These are phyloP conservation scores for Notiomystis cincta DNA, from an alignment of 2,113 vertebrate species.

Conservation along the genomic window DNA sequence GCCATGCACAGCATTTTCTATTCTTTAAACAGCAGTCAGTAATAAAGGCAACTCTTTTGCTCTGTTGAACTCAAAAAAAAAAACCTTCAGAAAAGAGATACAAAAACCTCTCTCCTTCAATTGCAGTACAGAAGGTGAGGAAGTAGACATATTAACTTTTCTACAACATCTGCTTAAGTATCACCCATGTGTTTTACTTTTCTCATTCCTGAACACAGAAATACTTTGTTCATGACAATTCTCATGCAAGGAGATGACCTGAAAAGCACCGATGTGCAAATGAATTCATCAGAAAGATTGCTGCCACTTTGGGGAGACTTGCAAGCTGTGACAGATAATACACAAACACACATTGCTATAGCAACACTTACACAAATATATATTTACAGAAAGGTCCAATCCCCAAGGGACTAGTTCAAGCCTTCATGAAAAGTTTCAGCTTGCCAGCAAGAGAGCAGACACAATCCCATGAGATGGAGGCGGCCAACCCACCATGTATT, in stretches of 20 bases:
- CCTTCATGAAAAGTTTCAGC: not conserved
- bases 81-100: not conserved
- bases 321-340: not conserved
- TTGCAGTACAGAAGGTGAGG: not conserved
- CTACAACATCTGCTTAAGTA: not conserved
- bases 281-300: not conserved
- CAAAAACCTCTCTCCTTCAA: not conserved
- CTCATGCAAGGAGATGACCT: not conserved
- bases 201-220: not conserved
- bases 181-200: not conserved
- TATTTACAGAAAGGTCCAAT: not conserved
- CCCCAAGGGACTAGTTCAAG: not conserved
- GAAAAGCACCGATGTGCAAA: not conserved
- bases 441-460: not conserved
- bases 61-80: not conserved
- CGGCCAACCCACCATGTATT: rapidly evolving
- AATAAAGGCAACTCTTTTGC: not conserved
- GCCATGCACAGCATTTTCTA: not conserved
- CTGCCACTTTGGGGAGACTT: not conserved
- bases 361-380: not conserved
- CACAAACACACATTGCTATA: not conserved
- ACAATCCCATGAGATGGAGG: not conserved
- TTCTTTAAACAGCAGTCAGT: not conserved
- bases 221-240: not conserved
- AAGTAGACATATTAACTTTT: not conserved